Conservation (phyloP, 2,888 invertebrate genomes). For the Leptura quadrifasciata region DNA sequence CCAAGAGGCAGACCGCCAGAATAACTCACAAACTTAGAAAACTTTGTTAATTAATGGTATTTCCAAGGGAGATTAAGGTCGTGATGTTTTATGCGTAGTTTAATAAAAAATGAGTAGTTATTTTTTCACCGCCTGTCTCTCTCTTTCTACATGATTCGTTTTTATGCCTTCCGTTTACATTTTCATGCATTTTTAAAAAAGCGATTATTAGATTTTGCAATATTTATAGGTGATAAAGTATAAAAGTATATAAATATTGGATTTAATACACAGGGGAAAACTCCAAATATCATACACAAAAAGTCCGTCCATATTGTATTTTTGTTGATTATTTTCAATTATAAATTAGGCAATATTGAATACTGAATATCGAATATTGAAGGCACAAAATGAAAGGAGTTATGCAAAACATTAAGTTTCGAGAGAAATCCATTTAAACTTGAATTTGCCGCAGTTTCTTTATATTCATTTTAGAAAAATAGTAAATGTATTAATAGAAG, state of each 20-base stretch:
- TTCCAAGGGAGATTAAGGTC: constrained; percentile 22
- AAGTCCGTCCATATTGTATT: neutral
- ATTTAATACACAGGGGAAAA: neutral
- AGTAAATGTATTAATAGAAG: too few relatives aligned
- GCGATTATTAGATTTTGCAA: neutral
- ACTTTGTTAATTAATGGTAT: constrained; percentile 35
- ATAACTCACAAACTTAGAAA: constrained; percentile 22
- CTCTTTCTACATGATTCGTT: constrained; percentile 7
- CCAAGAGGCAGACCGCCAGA: constrained; percentile 13
- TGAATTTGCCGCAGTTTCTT: too few relatives aligned
- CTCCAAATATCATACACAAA: neutral
- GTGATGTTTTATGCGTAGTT: constrained; percentile 21
- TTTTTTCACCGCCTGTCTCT: constrained; percentile 1
- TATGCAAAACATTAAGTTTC: too few relatives aligned
- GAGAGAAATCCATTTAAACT: too few relatives aligned
- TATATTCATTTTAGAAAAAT: too few relatives aligned
- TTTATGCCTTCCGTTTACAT: constrained; percentile 1
- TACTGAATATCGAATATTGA: too few relatives aligned
- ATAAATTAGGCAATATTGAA: neutral
- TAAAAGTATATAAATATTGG: neutral
- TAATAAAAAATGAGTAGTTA: constrained; percentile 7
- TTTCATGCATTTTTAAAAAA: neutral
- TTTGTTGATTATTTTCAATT: neutral
- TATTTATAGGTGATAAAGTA: neutral
- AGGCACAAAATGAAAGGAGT: too few relatives aligned